These are phyloP conservation scores for Anoura caudifer DNA, from an alignment of 2,113 vertebrate genomes.

Conservation along the genomic window DNA sequence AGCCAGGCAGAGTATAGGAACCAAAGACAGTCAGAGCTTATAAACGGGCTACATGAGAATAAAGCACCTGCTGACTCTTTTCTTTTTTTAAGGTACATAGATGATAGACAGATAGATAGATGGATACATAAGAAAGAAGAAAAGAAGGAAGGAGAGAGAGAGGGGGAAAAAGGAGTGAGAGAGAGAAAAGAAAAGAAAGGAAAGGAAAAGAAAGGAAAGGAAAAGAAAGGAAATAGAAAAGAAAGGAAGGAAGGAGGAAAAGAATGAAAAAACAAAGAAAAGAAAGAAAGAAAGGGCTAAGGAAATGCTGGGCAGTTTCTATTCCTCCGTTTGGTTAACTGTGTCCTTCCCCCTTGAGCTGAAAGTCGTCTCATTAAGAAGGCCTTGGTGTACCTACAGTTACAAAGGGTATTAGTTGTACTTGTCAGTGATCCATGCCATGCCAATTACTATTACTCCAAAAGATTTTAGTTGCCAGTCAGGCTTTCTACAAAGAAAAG, in stretches of 20 bases:
- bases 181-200: too few species aligned
- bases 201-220: too few species aligned
- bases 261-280: neutral
- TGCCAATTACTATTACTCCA: neutral
- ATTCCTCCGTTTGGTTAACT: neutral
- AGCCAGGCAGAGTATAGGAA: neutral
- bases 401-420: slow-evolving; percentile 27
- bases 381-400: neutral
- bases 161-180: too few species aligned
- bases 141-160: neutral
- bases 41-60: neutral
- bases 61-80: neutral
- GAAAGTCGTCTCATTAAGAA: slow-evolving; percentile 6
- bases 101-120: too few species aligned
- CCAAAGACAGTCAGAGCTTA: neutral
- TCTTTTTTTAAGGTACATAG: neutral
- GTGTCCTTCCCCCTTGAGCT: neutral
- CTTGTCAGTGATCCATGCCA: neutral
- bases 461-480: slow-evolving; percentile 13
- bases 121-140: too few species aligned
- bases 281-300: neutral
- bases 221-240: neutral
- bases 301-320: neutral
- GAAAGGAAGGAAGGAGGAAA: too few species aligned
- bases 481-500: slow-evolving; percentile 1